Evolutionary conservation across 2,797 vertebrate genomes (phyloP).

Genomic region (Melanotaenia parkinsoni): DNA sequence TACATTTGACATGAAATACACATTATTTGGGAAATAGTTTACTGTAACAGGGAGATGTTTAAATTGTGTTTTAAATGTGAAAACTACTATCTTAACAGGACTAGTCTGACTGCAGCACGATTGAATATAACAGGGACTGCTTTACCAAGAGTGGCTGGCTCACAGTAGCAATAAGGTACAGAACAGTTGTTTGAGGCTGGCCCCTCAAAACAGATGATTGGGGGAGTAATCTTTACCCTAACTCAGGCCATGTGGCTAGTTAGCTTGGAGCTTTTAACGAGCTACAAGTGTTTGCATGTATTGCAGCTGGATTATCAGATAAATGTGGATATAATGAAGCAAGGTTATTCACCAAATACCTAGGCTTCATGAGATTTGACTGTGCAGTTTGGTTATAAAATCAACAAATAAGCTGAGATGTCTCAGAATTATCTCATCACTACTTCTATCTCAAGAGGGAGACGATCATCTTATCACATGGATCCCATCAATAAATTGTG

Average conservation of each 20-base stretch:
- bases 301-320: constrained; percentile 21
- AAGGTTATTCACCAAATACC: constrained; percentile 19
- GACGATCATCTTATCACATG: constrained; percentile 38
- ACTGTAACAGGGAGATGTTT: constrained; percentile 40
- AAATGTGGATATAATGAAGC: constrained; percentile 10
- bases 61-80: constrained; percentile 46
- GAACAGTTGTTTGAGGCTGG: constrained; percentile 68
- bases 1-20: constrained; percentile 45
- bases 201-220: constrained; percentile 61
- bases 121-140: constrained; percentile 26
- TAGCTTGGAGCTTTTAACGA: constrained; percentile 11
- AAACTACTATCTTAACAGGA: constrained; percentile 24
- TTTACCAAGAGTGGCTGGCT: constrained; percentile 59
- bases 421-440: background rate
- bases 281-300: constrained; percentile 11
- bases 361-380: constrained; percentile 16
- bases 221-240: constrained; percentile 30
- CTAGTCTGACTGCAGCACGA: constrained; percentile 32
- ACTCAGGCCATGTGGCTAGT: constrained; percentile 49
- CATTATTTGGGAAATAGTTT: constrained; percentile 33
- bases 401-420: constrained; percentile 32
- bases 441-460: constrained; percentile 12
- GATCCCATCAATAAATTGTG: constrained; percentile 57
- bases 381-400: constrained; percentile 11
- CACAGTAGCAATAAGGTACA: constrained; percentile 43